Base-by-base conservation (phyloP, 2,113 vertebrate species). In the Crocuta crocuta region DNA sequence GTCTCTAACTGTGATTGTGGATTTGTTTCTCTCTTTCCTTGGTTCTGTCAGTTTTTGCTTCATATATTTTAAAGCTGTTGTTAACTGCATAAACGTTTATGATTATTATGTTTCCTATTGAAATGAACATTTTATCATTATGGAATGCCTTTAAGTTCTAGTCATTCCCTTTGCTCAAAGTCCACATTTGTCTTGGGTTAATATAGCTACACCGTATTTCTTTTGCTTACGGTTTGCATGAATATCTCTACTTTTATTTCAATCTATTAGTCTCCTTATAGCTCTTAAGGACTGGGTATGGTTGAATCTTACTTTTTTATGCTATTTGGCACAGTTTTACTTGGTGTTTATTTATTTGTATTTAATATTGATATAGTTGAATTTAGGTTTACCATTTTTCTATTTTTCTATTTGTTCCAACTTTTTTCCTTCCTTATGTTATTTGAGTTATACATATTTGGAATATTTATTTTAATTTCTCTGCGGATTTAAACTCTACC, bases 371-470 rank as follows among this genome's bases (percentile, higher is more conserved):
- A 71, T 83, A 33, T 3, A 71, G 61, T 66, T 81, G 53, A 61
- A 71, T 84, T 83, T 95, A 78, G 13, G 33, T 61, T 97, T 84
- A 66, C 5, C 8, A 68, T 90, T 90, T 86, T 95, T 63, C 91
- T 83, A 39, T 89, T 94, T 96, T 86, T 93, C 66, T 95, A 31
- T 65, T 71, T 82, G 16, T 11, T 9, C 28, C 19, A 55, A 86
- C 17, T 63, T 78, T 91, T 82, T 61, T 24, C 43, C 43, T 79
- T 81, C 81, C 39, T 53, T 53, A n/a, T 4, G 23, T 81, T 93
- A 86, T 86, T 92, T 86, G n/a, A 5, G 15, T 85, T 89, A 81
- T 9, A 26, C 31, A 53, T 58, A 86, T 90, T 90, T 3, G 4
- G 43, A 87, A 73, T 66, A 73, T 45, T 94, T 10, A 55, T 63